A percentile compares a stretch with the other conserved stretches of the same genome.
phyloP scores from a whole-genome alignment of 37 sponge, comb jelly and placozoan species.

The Lycopodina hypogea region DNA sequence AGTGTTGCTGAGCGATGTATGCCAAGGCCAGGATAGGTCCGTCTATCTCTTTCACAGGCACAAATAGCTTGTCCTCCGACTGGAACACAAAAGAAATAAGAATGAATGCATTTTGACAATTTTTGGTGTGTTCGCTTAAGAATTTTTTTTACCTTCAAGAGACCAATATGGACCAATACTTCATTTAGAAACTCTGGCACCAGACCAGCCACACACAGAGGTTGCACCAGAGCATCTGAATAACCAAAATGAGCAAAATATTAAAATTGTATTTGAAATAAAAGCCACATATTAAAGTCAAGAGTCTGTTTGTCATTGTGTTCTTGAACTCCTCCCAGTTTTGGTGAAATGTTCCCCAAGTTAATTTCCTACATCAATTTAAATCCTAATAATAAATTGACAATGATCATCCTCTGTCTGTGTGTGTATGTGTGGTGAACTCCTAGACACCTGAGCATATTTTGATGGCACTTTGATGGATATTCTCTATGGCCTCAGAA shows the following conservation, averaged over 20 bases:
- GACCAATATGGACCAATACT: constrained; percentile 64
- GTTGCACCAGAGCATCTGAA: constrained; percentile 18
- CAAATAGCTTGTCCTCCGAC: constrained; percentile 72
- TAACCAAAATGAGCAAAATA: neutral
- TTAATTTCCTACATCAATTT: too few relatives aligned
- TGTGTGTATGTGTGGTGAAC: too few relatives aligned
- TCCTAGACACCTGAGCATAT: too few relatives aligned
- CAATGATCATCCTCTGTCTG: too few relatives aligned
- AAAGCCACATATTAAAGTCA: too few relatives aligned
- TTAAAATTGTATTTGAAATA: neutral
- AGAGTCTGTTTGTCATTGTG: too few relatives aligned
- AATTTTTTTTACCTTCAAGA: constrained; percentile 59
- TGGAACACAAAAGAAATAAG: constrained; percentile 2
- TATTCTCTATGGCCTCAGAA: too few relatives aligned
- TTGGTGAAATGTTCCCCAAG: too few relatives aligned
- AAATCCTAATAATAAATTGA: too few relatives aligned
- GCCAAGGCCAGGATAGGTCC: constrained; percentile 68
- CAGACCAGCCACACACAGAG: constrained; percentile 18
- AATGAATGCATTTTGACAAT: neutral
- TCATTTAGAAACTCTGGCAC: constrained; percentile 30
- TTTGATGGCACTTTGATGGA: too few relatives aligned
- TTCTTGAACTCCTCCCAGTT: too few relatives aligned
- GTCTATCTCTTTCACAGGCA: constrained; percentile 52
- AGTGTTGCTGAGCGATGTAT: constrained; percentile 27
- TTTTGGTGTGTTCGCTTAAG: neutral